Evolutionary conservation across 2,888 invertebrate species (phyloP).

Genomic region (Carcina quercana): DNA sequence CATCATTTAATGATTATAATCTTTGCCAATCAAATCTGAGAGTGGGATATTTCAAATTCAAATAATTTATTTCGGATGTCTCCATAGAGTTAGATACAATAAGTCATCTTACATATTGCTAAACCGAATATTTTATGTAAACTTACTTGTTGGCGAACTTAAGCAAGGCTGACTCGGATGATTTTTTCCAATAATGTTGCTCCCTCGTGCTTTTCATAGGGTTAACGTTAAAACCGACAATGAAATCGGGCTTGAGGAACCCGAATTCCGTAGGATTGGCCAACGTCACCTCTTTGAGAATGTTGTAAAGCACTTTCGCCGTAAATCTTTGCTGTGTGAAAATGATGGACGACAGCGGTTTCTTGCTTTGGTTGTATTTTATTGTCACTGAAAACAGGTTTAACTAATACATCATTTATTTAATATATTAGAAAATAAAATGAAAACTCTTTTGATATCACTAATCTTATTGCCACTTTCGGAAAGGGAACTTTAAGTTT

Average conservation of each 20-base stretch:
- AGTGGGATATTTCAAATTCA: too few species aligned
- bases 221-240: conserved; percentile 79
- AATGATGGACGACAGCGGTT: conserved; percentile 79
- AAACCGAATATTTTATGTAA: too few species aligned
- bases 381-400: conserved; percentile 30
- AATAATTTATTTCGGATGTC: too few species aligned
- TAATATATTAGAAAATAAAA: background rate
- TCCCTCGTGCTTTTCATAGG: conserved; percentile 75
- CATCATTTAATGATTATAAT: too few species aligned
- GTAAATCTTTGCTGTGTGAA: conserved; percentile 84
- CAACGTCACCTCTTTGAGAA: conserved; percentile 71
- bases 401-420: background rate
- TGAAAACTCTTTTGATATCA: too few species aligned
- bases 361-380: conserved; percentile 38
- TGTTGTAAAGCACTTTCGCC: conserved; percentile 82
- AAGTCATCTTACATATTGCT: too few species aligned
- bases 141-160: conserved; percentile 62
- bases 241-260: conserved; percentile 80
- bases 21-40: too few species aligned
- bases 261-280: conserved; percentile 57
- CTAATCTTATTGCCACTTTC: too few species aligned
- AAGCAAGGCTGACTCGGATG: conserved; percentile 67
- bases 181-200: conserved; percentile 63
- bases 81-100: too few species aligned
- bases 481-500: too few species aligned